Conservation (phyloP, 2,113 vertebrate species). For the Leiothrix lutea region DNA sequence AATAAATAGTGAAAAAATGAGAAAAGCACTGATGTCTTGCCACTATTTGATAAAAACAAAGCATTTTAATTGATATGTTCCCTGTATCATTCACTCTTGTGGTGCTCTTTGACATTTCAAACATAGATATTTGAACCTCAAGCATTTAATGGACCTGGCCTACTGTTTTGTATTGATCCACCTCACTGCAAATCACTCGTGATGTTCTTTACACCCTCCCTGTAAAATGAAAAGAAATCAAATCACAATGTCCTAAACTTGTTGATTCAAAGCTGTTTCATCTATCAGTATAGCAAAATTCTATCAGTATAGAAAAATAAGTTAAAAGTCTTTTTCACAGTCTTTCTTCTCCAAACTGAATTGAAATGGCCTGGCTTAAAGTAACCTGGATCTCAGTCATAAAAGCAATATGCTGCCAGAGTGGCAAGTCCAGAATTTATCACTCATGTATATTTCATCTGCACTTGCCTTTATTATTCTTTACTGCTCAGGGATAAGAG, state of each 20-base stretch:
- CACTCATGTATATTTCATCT: neutral
- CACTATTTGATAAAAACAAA: neutral
- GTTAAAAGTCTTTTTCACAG: neutral
- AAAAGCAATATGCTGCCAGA: neutral
- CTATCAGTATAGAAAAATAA: neutral
- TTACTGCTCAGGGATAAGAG: neutral
- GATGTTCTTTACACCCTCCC: neutral
- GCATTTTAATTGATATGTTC: neutral
- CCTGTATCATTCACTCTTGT: neutral
- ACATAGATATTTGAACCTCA: neutral
- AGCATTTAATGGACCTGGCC: neutral
- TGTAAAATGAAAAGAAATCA: slow-evolving; percentile 9
- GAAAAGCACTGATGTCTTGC: neutral
- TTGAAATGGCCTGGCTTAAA: neutral
- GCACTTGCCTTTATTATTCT: neutral
- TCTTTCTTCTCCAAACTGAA: neutral
- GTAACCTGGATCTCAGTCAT: neutral
- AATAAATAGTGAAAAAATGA: neutral
- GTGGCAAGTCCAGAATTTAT: neutral
- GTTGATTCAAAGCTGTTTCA: neutral
- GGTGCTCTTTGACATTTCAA: neutral
- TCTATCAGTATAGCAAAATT: neutral
- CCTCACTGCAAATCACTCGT: neutral
- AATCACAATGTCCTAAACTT: neutral
- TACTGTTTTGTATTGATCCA: neutral